Percentiles rank a stretch among this genome's conserved stretches.
Conservation (phyloP, 2,797 vertebrate species). For the Sebastes cheni region DNA sequence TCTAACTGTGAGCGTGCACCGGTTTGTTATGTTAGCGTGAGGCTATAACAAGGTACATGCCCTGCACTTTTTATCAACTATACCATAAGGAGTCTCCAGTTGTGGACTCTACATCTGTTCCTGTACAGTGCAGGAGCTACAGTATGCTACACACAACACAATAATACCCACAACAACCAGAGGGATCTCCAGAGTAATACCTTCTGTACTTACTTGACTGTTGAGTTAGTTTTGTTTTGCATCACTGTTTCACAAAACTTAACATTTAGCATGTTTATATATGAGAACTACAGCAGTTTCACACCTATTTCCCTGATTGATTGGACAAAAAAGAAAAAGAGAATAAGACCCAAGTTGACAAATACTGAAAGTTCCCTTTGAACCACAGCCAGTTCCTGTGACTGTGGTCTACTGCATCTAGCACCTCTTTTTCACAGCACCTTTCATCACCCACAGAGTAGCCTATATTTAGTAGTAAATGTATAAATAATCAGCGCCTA, state of each 20-base stretch:
- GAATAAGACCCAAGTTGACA: neutral
- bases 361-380: neutral
- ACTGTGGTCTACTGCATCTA: neutral
- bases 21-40: neutral
- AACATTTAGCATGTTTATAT: neutral
- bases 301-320: neutral
- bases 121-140: too few relatives aligned
- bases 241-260: too few relatives aligned
- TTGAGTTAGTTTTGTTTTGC: too few relatives aligned
- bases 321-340: neutral
- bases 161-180: too few relatives aligned
- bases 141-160: too few relatives aligned
- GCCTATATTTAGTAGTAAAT: neutral
- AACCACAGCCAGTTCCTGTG: slow-evolving; percentile 6
- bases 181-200: too few relatives aligned
- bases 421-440: neutral
- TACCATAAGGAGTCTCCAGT: neutral
- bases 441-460: neutral
- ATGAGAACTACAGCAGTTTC: neutral
- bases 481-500: neutral
- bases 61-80: neutral
- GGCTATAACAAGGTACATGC: neutral
- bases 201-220: neutral
- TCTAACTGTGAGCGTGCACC: too few relatives aligned
- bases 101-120: too few relatives aligned